Evolutionary conservation across 2,797 vertebrate genomes (phyloP).

Genomic region (Manis pentadactyla): DNA sequence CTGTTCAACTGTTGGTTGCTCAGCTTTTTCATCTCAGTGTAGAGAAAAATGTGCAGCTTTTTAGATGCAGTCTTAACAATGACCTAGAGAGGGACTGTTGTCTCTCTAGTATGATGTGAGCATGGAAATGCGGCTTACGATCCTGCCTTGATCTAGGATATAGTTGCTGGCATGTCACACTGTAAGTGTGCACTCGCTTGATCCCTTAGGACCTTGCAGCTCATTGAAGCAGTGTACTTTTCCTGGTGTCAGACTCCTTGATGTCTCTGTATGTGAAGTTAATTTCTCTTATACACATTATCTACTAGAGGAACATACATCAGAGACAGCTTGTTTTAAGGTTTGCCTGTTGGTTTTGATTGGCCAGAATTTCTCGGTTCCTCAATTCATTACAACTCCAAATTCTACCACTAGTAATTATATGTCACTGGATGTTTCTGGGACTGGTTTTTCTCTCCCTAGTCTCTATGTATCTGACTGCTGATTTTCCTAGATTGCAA

Average conservation of each 20-base stretch:
- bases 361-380: background rate
- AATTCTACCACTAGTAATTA: background rate
- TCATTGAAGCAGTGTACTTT: slow-evolving; percentile 3
- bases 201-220: background rate
- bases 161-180: background rate
- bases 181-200: background rate
- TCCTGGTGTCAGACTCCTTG: background rate
- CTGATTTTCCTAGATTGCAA: slow-evolving; percentile 60
- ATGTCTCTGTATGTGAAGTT: background rate
- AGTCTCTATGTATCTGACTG: background rate
- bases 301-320: background rate
- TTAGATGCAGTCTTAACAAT: slow-evolving; percentile 45
- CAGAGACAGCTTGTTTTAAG: background rate
- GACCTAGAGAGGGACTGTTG: slow-evolving; percentile 72
- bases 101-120: slow-evolving; percentile 53
- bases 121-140: slow-evolving; percentile 29
- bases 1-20: slow-evolving; percentile 21
- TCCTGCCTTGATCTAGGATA: background rate
- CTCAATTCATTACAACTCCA: slow-evolving; percentile 18
- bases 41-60: slow-evolving; percentile 11
- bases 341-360: slow-evolving; percentile 41
- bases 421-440: background rate
- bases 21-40: background rate
- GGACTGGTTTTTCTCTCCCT: background rate
- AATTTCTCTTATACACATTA: background rate